These are phyloP conservation scores for Battus philenor DNA, from an alignment of 1,140 invertebrate genomes.

Conservation along the genomic window DNA sequence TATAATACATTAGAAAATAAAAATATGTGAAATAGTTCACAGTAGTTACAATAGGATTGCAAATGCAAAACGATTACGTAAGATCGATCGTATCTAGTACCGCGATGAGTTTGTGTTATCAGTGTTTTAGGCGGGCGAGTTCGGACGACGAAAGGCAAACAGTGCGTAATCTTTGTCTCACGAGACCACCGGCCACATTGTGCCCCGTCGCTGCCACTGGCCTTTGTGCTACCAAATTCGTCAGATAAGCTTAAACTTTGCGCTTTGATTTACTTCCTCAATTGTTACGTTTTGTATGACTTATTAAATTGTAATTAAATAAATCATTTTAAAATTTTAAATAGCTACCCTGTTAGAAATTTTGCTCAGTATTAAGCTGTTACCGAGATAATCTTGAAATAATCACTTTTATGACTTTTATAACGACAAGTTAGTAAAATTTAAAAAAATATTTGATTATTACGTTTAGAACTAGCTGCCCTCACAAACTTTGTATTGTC, in stretches of 20 bases:
- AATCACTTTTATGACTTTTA: no score
- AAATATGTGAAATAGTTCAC: no score
- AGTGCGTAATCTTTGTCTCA: constrained; percentile 62
- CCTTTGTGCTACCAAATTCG: constrained; percentile 45
- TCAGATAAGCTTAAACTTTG: constrained; percentile 51
- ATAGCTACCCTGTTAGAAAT: constrained; percentile 46
- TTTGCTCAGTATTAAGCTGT: no score
- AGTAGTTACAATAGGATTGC: no score
- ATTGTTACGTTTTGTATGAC: constrained; percentile 22
- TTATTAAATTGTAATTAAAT: no score
- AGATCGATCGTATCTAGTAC: constrained; percentile 20
- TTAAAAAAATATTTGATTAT: no score
- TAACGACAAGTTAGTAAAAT: no score
- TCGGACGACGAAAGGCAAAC: constrained; percentile 31
- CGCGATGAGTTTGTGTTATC: constrained; percentile 22
- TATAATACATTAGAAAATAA: no score
- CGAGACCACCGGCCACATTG: constrained; percentile 49
- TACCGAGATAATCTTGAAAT: no score
- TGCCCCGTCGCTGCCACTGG: constrained; percentile 32
- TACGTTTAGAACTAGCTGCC: no score
- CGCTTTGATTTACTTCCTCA: constrained; percentile 36
- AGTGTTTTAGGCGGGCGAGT: constrained; percentile 28
- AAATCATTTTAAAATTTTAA: no score
- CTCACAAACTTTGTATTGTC: no score
- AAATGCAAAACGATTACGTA: background rate